phyloP scores from a whole-genome alignment of 2,797 vertebrate species.

The Tiaroga cobitis region DNA sequence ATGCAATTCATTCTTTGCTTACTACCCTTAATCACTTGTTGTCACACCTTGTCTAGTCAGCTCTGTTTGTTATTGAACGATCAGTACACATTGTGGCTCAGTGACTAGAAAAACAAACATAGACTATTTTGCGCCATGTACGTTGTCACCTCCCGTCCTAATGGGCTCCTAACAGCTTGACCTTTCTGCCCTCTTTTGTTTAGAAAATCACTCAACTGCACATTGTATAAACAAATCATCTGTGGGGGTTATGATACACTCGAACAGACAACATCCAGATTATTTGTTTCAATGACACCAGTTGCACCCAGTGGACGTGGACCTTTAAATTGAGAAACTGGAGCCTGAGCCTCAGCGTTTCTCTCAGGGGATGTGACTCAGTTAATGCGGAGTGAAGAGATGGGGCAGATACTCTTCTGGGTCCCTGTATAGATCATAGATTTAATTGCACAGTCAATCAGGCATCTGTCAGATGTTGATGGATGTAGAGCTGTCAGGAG shows the following conservation, averaged over 20 bases:
- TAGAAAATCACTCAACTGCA: constrained; percentile 53
- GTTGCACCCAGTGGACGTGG: constrained; percentile 1
- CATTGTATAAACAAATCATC: constrained; percentile 61
- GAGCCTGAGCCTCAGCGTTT: neutral
- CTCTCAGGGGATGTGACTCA: constrained; percentile 62
- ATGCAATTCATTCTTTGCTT: neutral
- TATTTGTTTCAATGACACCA: constrained; percentile 22
- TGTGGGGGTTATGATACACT: constrained; percentile 34
- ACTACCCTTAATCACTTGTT: constrained; percentile 11
- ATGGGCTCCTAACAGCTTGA: constrained; percentile 56
- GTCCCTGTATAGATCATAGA: constrained; percentile 32
- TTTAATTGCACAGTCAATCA: constrained; percentile 25
- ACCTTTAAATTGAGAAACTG: constrained; percentile 24
- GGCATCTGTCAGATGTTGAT: constrained; percentile 7
- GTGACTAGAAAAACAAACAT: constrained; percentile 62
- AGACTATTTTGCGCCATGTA: constrained; percentile 33
- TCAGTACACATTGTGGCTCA: constrained; percentile 54
- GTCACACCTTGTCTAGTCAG: constrained; percentile 31
- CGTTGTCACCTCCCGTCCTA: constrained; percentile 32
- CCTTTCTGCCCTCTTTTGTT: constrained; percentile 60
- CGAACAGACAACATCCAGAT: neutral
- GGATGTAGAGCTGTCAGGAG: neutral
- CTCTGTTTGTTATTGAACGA: constrained; percentile 56
- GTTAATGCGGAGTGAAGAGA: constrained; percentile 66
- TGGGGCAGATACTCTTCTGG: constrained; percentile 45